These are phyloP conservation scores for Aegotheles bennettii DNA, from an alignment of 2,113 vertebrate genomes.

Conservation along the genomic window DNA sequence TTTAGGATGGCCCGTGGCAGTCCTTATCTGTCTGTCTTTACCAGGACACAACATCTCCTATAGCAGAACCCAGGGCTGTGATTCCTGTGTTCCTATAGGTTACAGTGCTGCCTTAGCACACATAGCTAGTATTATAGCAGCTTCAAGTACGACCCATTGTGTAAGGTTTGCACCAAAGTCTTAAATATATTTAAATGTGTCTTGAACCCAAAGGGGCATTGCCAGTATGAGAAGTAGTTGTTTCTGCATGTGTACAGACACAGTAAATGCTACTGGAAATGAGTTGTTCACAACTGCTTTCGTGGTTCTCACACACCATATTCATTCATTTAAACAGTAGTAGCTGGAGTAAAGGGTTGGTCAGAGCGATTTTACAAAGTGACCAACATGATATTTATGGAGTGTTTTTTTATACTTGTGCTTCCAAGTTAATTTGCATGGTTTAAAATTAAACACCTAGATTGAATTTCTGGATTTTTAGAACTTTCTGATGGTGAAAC, in stretches of 20 bases:
- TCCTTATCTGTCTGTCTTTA: neutral
- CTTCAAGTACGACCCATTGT: neutral
- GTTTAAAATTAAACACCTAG: neutral
- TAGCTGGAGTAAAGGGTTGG: neutral
- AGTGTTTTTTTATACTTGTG: neutral
- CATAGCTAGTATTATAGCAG: neutral
- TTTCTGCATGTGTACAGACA: neutral
- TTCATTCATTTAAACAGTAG: neutral
- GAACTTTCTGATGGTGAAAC: neutral
- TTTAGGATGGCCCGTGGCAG: neutral
- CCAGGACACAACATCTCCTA: neutral
- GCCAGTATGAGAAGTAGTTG: neutral
- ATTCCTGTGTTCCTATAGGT: neutral
- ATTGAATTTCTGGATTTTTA: neutral
- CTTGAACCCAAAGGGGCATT: neutral
- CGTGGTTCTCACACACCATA: neutral
- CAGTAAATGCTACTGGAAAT: neutral
- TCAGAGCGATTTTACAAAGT: neutral
- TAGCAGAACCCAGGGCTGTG: neutral
- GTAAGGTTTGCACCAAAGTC: neutral
- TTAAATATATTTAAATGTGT: neutral
- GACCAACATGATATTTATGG: neutral
- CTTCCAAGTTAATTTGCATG: neutral
- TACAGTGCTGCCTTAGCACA: fast-evolving
- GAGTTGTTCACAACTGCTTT: neutral